Conservation (phyloP, 2,797 vertebrate genomes). For the Microctenopoma lineatum region DNA sequence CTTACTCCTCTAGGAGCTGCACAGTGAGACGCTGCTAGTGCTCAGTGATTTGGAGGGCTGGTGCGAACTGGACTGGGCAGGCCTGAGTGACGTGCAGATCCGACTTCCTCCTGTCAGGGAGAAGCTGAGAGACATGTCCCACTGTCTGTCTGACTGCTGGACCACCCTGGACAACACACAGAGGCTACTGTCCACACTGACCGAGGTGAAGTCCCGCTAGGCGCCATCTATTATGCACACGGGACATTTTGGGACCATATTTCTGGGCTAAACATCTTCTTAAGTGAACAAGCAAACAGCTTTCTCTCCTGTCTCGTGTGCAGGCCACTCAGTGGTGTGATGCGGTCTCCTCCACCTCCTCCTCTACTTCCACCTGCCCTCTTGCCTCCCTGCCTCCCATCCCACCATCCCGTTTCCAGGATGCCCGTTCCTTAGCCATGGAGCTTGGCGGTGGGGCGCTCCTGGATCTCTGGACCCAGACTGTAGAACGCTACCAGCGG, state of each 20-base stretch:
- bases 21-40: constrained; percentile 80
- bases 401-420: constrained; percentile 88
- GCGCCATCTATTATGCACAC: neutral
- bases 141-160: constrained; percentile 86
- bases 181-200: constrained; percentile 84
- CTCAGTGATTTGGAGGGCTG: constrained; percentile 81
- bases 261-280: neutral
- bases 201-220: constrained; percentile 68
- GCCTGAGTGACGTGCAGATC: constrained; percentile 75
- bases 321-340: constrained; percentile 86
- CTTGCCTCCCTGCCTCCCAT: constrained; percentile 86
- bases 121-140: constrained; percentile 83
- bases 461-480: constrained; percentile 85
- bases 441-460: constrained; percentile 85
- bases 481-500: constrained; percentile 84
- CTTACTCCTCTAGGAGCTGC: constrained; percentile 75
- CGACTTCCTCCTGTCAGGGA: constrained; percentile 80
- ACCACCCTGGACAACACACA: constrained; percentile 85
- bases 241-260: neutral
- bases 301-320: neutral
- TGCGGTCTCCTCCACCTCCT: constrained; percentile 76
- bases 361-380: constrained; percentile 72
- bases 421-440: constrained; percentile 86
- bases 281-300: neutral
- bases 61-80: constrained; percentile 82